Evolutionary conservation across 2,113 vertebrate genomes (phyloP).

Genomic region (Hippopotamus amphibius): DNA sequence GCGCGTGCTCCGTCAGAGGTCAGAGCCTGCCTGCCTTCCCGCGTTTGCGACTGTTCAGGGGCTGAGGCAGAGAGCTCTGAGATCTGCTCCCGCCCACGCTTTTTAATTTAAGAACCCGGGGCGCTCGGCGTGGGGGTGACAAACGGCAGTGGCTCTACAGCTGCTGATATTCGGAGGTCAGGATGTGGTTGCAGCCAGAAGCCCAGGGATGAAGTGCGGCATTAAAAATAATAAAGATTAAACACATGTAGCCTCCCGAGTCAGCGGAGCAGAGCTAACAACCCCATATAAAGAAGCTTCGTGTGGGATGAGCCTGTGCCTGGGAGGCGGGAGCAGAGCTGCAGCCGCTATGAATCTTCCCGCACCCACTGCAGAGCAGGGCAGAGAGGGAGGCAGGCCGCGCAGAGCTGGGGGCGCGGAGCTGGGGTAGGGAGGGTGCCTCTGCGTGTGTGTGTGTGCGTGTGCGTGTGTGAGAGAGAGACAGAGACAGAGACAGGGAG

Average conservation of each 20-base stretch:
- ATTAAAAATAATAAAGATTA: conserved; percentile 85
- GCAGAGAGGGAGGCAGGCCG: conserved; percentile 74
- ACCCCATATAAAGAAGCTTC: conserved; percentile 80
- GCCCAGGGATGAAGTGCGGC: conserved; percentile 77
- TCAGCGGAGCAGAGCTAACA: conserved; percentile 84
- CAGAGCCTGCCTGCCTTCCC: conserved; percentile 60
- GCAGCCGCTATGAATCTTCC: conserved; percentile 82
- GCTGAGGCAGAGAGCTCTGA: conserved; percentile 8
- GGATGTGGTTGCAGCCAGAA: conserved; percentile 81
- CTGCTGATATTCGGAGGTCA: conserved; percentile 81
- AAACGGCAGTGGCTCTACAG: conserved; percentile 80
- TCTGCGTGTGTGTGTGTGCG: conserved; percentile 48
- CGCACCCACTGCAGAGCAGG: conserved; percentile 73
- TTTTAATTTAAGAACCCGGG: conserved; percentile 86
- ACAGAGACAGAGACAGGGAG: background rate
- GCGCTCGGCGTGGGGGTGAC: conserved; percentile 79
- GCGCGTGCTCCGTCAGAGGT: conserved; percentile 21
- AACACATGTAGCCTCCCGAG: conserved; percentile 82
- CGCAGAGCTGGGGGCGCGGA: background rate
- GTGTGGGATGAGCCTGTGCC: conserved; percentile 73
- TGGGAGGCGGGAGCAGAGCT: conserved; percentile 79
- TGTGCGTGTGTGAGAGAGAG: conserved; percentile 49
- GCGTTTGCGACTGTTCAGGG: conserved; percentile 45
- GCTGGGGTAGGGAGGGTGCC: background rate
- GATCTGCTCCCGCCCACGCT: conserved; percentile 80